phyloP scores from a whole-genome alignment of 2,888 invertebrate species.

The Strigamia crassipes region DNA sequence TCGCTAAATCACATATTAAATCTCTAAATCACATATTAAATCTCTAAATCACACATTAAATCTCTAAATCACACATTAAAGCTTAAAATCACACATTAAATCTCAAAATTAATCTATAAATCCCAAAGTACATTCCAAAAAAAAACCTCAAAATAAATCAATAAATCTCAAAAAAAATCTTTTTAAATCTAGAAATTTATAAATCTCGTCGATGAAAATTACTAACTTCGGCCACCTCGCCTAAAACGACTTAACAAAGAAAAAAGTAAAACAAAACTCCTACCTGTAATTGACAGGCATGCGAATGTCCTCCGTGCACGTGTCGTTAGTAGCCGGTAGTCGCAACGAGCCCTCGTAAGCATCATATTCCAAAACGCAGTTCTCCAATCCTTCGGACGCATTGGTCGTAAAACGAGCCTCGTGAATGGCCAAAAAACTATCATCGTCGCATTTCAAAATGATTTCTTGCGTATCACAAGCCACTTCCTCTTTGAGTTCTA shows the following conservation, averaged over 20 bases:
- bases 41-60: too few species aligned
- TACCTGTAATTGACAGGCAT: slow-evolving; percentile 33
- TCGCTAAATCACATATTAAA: too few species aligned
- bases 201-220: too few species aligned
- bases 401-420: slow-evolving; percentile 30
- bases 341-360: background rate
- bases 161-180: background rate
- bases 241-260: too few species aligned
- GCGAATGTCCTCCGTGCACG: slow-evolving; percentile 34
- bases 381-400: slow-evolving; percentile 23
- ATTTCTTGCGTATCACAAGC: slow-evolving; percentile 12
- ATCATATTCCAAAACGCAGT: background rate
- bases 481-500: slow-evolving; percentile 23
- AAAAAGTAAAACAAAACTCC: background rate
- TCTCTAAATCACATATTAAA: too few species aligned
- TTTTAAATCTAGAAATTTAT: too few species aligned
- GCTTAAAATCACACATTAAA: too few species aligned
- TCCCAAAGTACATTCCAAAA: too few species aligned
- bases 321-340: slow-evolving; percentile 2
- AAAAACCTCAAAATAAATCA: too few species aligned
- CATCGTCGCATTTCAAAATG: background rate
- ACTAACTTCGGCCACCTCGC: too few species aligned
- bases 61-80: too few species aligned
- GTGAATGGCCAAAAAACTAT: slow-evolving; percentile 33
- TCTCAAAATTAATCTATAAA: too few species aligned